Conservation (phyloP, 1,140 invertebrate species). For the Drosophila nigrodunni region DNA sequence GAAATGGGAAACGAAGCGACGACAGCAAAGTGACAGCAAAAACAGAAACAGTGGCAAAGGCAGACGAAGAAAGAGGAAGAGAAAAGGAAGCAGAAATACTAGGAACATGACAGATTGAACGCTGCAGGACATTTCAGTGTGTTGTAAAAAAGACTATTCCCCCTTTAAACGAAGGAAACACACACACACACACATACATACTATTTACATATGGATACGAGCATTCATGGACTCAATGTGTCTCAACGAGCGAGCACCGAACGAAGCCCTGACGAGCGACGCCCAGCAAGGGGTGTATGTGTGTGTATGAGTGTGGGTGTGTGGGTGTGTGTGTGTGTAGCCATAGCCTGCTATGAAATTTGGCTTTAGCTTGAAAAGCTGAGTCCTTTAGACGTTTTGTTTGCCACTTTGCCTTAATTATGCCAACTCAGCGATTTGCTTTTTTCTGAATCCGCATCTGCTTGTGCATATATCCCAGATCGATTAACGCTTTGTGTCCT, state of each 20-base stretch:
- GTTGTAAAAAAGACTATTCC: slow-evolving; percentile 19
- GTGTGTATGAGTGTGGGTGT: not conserved
- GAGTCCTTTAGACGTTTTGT: slow-evolving; percentile 65
- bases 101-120: slow-evolving; percentile 66
- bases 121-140: slow-evolving; percentile 66
- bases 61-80: slow-evolving; percentile 18
- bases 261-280: slow-evolving; percentile 19
- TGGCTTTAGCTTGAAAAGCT: slow-evolving; percentile 22
- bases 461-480: slow-evolving; percentile 52
- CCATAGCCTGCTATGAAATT: not conserved
- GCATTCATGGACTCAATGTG: slow-evolving; percentile 1
- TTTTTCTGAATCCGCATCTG: slow-evolving; percentile 35
- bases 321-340: slow-evolving; percentile 7
- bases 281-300: slow-evolving; percentile 15
- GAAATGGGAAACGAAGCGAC: slow-evolving; percentile 53
- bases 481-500: slow-evolving; percentile 64
- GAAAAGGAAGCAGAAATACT: slow-evolving; percentile 29
- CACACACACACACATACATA: not conserved
- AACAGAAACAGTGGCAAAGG: slow-evolving; percentile 48
- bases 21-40: slow-evolving; percentile 65
- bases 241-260: slow-evolving; percentile 34
- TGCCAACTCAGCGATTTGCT: slow-evolving; percentile 55
- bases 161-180: slow-evolving; percentile 18
- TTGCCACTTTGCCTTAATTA: slow-evolving; percentile 74
- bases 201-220: slow-evolving; percentile 1